phyloP scores from a whole-genome alignment of 2,113 vertebrate genomes.

The Baryphthengus martii region DNA sequence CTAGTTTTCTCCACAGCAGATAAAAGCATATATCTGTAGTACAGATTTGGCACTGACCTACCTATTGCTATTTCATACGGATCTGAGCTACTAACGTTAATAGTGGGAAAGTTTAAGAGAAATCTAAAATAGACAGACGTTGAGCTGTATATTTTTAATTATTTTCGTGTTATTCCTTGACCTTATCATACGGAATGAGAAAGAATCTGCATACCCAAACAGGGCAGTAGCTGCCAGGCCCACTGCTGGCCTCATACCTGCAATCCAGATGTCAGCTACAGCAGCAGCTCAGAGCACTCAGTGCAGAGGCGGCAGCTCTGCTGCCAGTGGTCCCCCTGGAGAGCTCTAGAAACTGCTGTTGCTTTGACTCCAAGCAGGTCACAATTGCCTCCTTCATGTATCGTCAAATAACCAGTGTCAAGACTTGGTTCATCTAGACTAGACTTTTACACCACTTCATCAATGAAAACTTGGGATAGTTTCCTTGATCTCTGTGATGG shows the following conservation, averaged over 20 bases:
- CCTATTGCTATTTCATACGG: background rate
- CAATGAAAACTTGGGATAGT: background rate
- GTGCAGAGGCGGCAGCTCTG: background rate
- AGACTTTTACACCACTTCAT: background rate
- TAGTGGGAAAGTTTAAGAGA: background rate
- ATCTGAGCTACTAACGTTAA: background rate
- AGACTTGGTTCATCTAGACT: background rate
- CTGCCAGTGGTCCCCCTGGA: background rate
- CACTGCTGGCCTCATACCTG: background rate
- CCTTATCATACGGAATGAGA: background rate
- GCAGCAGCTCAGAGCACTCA: background rate
- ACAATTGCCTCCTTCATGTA: background rate
- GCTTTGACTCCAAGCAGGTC: background rate
- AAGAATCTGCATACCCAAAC: background rate
- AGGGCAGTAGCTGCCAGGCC: background rate
- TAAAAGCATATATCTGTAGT: background rate
- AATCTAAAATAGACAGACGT: background rate
- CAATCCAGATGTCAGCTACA: background rate
- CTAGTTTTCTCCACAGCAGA: background rate
- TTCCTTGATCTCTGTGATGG: background rate
- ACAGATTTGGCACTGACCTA: background rate
- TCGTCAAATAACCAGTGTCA: background rate
- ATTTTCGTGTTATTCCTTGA: background rate
- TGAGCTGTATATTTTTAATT: constrained; percentile 3
- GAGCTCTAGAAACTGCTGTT: background rate